These are phyloP conservation scores for Aporophyla lueneburgensis DNA, from an alignment of 2,888 invertebrate species.

Conservation along the genomic window DNA sequence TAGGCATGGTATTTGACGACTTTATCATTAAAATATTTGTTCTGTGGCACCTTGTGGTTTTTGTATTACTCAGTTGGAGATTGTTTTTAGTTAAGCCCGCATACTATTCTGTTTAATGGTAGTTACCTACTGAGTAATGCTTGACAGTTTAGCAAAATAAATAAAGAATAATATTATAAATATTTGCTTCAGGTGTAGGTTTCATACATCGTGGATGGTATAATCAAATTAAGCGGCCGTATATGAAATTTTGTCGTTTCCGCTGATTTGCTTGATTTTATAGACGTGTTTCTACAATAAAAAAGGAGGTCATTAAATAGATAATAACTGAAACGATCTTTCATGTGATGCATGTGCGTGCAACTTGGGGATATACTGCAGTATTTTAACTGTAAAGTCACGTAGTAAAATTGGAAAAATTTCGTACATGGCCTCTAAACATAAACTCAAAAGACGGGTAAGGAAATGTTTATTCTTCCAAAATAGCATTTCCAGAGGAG, in stretches of 20 bases:
- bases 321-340: too few species aligned
- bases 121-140: constrained; percentile 12
- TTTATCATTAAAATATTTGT: constrained; percentile 15
- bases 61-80: constrained; percentile 1
- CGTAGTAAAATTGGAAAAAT: too few species aligned
- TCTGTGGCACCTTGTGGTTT: not conserved
- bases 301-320: too few species aligned
- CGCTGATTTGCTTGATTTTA: too few species aligned
- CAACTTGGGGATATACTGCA: too few species aligned
- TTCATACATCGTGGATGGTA: not conserved
- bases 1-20: not conserved
- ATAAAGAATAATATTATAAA: too few species aligned
- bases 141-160: not conserved
- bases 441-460: not conserved
- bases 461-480: not conserved
- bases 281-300: too few species aligned
- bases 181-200: not conserved
- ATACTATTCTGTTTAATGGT: not conserved
- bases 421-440: too few species aligned
- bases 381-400: too few species aligned
- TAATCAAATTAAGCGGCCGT: not conserved
- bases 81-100: not conserved
- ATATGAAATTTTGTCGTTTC: too few species aligned
- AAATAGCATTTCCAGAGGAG: not conserved
- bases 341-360: too few species aligned